These are phyloP conservation scores for Microcebus murinus DNA, from an alignment of 2,113 vertebrate genomes.

Conservation along the genomic window DNA sequence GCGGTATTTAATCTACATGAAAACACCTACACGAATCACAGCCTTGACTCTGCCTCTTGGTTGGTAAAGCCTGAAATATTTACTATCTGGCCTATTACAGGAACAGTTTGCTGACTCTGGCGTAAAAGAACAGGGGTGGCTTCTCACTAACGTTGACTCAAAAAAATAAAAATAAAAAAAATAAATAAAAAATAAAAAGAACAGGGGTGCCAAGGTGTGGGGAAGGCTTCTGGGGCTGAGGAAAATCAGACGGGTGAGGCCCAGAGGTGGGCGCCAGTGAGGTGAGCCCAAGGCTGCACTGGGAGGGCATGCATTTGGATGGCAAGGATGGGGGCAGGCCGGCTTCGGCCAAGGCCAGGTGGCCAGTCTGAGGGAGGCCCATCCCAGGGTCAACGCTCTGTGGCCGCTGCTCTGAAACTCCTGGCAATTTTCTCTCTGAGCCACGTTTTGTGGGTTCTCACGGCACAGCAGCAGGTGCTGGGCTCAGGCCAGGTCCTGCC, in stretches of 20 bases:
- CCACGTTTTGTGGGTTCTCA: no score
- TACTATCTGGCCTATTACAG: neutral
- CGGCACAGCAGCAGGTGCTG: accelerated
- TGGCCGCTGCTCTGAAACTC: neutral
- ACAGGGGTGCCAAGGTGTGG: accelerated
- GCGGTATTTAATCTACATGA: neutral
- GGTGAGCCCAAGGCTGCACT: no score
- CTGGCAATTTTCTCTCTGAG: neutral
- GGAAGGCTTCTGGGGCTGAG: neutral
- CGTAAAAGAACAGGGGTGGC: neutral
- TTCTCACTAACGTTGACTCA: no score
- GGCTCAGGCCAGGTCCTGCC: neutral
- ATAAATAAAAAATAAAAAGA: no score
- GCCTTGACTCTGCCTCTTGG: neutral
- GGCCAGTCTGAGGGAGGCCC: neutral
- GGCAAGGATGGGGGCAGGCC: no score
- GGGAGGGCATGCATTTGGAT: neutral
- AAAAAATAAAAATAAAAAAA: no score
- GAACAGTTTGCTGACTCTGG: neutral
- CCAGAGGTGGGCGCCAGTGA: no score
- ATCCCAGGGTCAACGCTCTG: neutral
- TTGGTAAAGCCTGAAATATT: neutral
- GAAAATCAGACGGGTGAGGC: no score
- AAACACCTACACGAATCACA: neutral
- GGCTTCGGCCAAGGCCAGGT: neutral